Evolutionary conservation across 2,113 vertebrate genomes (phyloP).

Genomic region (Tragelaphus buxtoni): DNA sequence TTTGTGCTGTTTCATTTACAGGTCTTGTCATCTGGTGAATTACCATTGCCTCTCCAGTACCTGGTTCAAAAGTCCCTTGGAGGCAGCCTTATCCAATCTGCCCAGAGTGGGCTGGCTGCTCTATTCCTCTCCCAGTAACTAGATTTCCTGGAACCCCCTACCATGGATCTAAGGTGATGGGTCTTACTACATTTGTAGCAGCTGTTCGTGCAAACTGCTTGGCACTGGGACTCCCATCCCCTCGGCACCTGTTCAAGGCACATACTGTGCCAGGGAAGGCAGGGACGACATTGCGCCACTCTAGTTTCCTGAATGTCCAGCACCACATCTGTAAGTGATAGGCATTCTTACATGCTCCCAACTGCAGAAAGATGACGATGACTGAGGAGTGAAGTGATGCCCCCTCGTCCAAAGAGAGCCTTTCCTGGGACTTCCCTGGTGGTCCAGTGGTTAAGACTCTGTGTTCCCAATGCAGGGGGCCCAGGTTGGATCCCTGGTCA

Average conservation of each 20-base stretch:
- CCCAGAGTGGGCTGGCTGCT: rapidly evolving
- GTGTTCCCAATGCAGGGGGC: neutral
- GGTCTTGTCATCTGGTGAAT: neutral
- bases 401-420: neutral
- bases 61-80: neutral
- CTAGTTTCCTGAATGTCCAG: neutral
- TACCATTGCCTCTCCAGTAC: rapidly evolving
- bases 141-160: neutral
- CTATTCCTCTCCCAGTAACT: neutral
- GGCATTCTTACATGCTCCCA: neutral
- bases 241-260: neutral
- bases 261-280: neutral
- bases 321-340: too few species aligned
- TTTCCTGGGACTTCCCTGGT: neutral
- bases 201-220: neutral
- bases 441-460: neutral
- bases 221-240: neutral
- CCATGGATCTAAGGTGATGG: neutral
- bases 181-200: neutral
- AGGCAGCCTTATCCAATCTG: neutral
- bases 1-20: neutral
- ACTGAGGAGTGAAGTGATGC: neutral
- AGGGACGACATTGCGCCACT: rapidly evolving
- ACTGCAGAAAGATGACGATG: rapidly evolving
- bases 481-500: neutral